Conservation (phyloP, 2,113 vertebrate species). For the Diphyllodes magnificus region DNA sequence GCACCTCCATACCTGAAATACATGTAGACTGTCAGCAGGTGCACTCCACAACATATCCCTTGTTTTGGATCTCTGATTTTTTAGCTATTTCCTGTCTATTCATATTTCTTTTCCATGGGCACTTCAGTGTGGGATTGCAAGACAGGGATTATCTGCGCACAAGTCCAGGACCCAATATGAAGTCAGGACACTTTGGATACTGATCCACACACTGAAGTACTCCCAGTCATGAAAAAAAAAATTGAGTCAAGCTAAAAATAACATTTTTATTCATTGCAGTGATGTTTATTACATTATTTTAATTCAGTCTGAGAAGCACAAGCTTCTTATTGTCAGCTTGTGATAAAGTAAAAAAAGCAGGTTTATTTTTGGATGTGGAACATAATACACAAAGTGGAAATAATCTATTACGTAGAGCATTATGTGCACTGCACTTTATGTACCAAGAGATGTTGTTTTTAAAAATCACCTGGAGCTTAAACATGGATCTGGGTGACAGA, state of each 20-base stretch:
- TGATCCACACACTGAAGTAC: background rate
- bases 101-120: background rate
- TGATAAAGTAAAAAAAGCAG: background rate
- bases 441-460: background rate
- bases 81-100: background rate
- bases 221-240: background rate
- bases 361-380: background rate
- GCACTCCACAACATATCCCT: background rate
- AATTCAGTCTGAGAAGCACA: background rate
- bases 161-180: background rate
- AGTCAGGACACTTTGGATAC: background rate
- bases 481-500: background rate
- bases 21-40: background rate
- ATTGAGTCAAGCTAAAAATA: background rate
- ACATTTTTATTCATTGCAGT: background rate
- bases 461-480: background rate
- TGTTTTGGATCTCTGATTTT: background rate
- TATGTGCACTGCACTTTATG: rapidly evolving
- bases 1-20: background rate
- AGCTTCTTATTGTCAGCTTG: background rate
- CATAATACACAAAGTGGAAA: background rate
- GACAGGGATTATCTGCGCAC: background rate
- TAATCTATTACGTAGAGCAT: background rate
- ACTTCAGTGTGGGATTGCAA: background rate
- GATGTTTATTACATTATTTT: background rate